Evolutionary conservation across 2,888 invertebrate genomes (phyloP).

Genomic region (Cantharis lateralis): DNA sequence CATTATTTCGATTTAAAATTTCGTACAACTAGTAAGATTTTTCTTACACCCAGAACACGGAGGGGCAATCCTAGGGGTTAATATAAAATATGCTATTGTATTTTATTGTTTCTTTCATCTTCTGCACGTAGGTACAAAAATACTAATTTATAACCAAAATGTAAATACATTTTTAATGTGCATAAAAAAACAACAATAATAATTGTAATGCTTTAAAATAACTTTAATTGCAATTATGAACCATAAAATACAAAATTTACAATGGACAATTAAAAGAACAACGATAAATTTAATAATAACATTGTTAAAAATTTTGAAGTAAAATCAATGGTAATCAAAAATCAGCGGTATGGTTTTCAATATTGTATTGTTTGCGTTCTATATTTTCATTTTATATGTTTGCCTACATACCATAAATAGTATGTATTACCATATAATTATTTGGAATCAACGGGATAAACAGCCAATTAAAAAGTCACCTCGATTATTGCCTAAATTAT

Average conservation of each 20-base stretch:
- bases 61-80: too few species aligned
- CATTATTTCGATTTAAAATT: too few species aligned
- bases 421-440: background rate
- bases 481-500: background rate
- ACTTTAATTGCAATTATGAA: background rate
- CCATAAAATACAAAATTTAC: background rate
- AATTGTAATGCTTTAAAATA: background rate
- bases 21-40: too few species aligned
- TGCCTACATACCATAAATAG: background rate
- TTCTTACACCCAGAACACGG: too few species aligned
- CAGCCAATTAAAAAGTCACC: background rate
- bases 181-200: background rate
- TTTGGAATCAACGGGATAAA: background rate
- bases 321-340: background rate
- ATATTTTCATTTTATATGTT: background rate
- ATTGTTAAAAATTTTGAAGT: background rate
- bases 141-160: background rate
- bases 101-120: background rate
- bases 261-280: background rate
- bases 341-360: background rate
- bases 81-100: background rate
- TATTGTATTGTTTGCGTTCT: background rate
- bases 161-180: background rate
- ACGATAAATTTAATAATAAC: background rate
- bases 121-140: background rate